Conservation (phyloP, 2,888 invertebrate species). For the Yponomeuta cagnagella region DNA sequence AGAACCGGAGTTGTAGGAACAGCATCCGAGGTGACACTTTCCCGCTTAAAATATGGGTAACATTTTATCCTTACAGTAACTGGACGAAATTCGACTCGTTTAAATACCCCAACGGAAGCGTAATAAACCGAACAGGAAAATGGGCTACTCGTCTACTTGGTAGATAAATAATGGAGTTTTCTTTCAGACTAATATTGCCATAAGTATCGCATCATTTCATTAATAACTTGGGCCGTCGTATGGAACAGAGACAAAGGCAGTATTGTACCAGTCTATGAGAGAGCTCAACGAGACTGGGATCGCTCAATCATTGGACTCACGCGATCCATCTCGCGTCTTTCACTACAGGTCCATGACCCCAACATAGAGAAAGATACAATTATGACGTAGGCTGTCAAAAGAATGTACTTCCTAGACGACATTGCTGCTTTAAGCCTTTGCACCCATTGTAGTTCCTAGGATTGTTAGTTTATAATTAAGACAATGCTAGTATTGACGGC, state of each 20-base stretch:
- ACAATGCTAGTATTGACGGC: no score
- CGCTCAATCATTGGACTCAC: background rate
- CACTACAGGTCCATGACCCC: background rate
- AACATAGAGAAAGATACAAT: no score
- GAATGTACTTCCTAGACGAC: no score
- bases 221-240: background rate
- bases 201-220: background rate
- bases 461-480: no score
- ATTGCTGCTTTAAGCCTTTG: no score
- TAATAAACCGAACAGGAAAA: background rate
- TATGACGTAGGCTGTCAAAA: no score
- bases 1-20: no score
- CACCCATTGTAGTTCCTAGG: no score
- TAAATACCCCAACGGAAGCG: background rate
- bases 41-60: no score
- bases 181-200: background rate
- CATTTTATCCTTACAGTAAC: background rate
- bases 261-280: no score
- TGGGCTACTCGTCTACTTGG: background rate
- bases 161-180: background rate
- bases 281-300: background rate
- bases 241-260: background rate
- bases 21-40: no score
- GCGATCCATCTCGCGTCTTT: background rate
- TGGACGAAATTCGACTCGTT: background rate